Evolutionary conservation across 2,888 invertebrate species (phyloP).

Genomic region (Scaeva pyrastri): DNA sequence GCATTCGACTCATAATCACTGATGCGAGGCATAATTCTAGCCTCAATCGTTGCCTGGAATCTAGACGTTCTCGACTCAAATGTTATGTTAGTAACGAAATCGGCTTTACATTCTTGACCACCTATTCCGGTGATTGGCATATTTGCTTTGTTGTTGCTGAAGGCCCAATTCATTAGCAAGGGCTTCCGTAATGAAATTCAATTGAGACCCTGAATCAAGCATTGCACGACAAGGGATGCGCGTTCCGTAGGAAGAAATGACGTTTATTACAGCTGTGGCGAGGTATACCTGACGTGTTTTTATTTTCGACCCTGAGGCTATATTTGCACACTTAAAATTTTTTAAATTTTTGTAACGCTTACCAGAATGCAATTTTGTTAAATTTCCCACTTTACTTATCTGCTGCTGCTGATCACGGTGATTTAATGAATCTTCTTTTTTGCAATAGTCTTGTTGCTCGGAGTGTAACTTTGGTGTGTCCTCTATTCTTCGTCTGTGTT

Average conservation of each 20-base stretch:
- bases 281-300: background rate
- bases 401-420: too few species aligned
- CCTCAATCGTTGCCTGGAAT: slow-evolving; percentile 19
- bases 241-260: too few species aligned
- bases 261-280: background rate
- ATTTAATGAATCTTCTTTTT: too few species aligned
- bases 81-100: background rate
- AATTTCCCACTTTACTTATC: too few species aligned
- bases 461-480: too few species aligned
- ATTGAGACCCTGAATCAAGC: background rate
- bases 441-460: too few species aligned
- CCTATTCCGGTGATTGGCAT: slow-evolving; percentile 21
- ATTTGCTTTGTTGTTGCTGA: slow-evolving; percentile 6
- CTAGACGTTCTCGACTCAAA: slow-evolving; percentile 11
- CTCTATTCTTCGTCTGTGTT: too few species aligned
- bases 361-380: too few species aligned
- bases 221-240: slow-evolving; percentile 4
- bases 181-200: slow-evolving; percentile 8
- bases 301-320: background rate
- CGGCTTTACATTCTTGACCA: background rate
- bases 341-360: too few species aligned
- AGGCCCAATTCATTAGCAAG: slow-evolving; percentile 12
- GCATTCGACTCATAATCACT: slow-evolving; percentile 49
- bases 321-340: background rate
- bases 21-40: slow-evolving; percentile 32